Evolutionary conservation across 2,888 invertebrate genomes (phyloP), one percentile per base, ranked within the genome.

Genomic region (Portevinia maculata): DNA sequence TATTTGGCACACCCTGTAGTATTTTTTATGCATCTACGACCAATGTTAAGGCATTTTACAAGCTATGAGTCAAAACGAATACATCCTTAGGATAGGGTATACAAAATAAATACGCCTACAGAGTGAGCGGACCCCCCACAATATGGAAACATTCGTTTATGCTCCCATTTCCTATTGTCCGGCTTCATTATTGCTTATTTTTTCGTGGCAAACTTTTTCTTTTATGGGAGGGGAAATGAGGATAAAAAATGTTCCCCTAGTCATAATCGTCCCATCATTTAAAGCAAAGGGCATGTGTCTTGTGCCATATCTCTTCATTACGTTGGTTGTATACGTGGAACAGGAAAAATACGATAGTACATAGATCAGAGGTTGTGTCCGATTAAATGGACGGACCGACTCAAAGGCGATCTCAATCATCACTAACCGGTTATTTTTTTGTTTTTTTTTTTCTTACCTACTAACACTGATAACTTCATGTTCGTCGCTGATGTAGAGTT

Each of bases 191-290:
- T 24, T 24, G 24, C 24, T 24, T 24, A 24, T 24, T 24, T 24
- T 24, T 24, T 24, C 5, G 24, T 5, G 3, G 3, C 24, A 24
- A 24, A 24, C 24, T 55, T 57, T 46, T 41, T 32, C 37, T 59
- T 73, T 46, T 67, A 79, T 41, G 39, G 55, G n/a, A 34, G 15
- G 55, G 41, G 46, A 46, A 74, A 74, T 52, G 62, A 74, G 62
- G 44, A 69, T 74, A 69, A 74, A 69, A 62, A 69, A 69, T 74
- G 67, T 78, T 50, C 46, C 48, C 21, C 30, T 39, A 73, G 74
- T 60, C 79, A 79, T 73, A 65, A 79, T 79, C 59, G 65, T 37
- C 53, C 65, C 52, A 53, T 46, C 44, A 44, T 67, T 60, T 28
- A 52, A 64, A 52, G 64, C 65, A 37, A 44, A 64, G 44, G 37